Base-by-base conservation (phyloP, 2,888 invertebrate species). In the Andrena flavipes region DNA sequence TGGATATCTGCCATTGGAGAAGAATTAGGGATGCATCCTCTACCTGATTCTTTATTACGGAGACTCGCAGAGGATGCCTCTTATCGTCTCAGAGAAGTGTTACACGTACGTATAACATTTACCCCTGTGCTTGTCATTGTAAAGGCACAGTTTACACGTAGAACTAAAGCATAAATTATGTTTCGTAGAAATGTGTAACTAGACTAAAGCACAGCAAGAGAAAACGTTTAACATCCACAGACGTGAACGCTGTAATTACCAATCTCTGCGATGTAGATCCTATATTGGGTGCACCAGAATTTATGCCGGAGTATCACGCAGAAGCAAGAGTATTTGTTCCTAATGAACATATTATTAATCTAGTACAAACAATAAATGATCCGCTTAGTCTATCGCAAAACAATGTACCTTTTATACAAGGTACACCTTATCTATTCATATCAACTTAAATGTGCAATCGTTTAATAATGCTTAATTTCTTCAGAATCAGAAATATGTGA, bases 31-130 rank as follows among this genome's bases (percentile, higher is more conserved):
- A 89, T 94, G 85, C 91, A 93, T 85, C 91, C 93, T 6, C 77
- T 94, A 26, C 91, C 92, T 0, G 93, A 94, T 85, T 87, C 92
- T 65, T 84, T 94, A 33, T 80, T 92, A 13, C 81, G 89, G 62
- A 91, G 92, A 88, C 83, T 94, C 8, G 92, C 94, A 3, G 93
- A 94, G 78, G 94, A 94, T 90, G 93, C 93, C 56, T 93, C 94
- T 0, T 94, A 94, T 85, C 91, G 93, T 54, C 86, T 94, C 26
- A 88, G 93, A 83, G 94, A 94, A 90, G 91, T 94, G 84, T 87
- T 94, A 62, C 92, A 94, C 68, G 93, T 93, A 82, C 76, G 85
- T 56, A 67, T 42, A 16, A 76, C 49, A 26, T n/a, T 29, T 49
- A 48, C 3, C 42, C 13, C 13, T 20, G 42, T 16, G 42, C 13